Conservation (phyloP, 2,113 vertebrate species). For the Probosciger aterrimus region DNA sequence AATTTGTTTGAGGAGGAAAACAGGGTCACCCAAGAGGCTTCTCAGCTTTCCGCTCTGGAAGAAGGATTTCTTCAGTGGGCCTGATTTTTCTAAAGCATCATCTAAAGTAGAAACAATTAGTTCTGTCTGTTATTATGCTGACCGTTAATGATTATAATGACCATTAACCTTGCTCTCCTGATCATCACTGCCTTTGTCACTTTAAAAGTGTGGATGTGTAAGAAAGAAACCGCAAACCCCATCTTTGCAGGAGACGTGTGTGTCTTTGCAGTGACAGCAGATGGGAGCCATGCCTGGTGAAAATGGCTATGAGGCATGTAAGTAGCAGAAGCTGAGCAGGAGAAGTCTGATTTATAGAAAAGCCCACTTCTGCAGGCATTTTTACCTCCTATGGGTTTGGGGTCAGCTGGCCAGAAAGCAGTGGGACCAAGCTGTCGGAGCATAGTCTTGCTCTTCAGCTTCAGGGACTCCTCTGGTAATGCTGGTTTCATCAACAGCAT, state of each 20-base stretch:
- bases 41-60: not conserved
- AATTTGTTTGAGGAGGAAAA: fast-evolving
- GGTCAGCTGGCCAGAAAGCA: not conserved
- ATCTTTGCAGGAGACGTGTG: not conserved
- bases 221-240: not conserved
- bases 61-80: not conserved
- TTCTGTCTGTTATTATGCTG: not conserved
- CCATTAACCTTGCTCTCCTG: not conserved
- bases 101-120: not conserved
- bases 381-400: not conserved
- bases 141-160: not conserved
- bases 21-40: not conserved
- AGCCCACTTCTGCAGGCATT: not conserved
- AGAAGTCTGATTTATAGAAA: not conserved
- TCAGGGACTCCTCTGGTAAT: not conserved
- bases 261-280: fast-evolving
- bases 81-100: not conserved
- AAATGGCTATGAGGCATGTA: not conserved
- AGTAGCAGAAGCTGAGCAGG: not conserved
- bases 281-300: not conserved
- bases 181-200: not conserved
- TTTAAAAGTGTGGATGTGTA: not conserved
- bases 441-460: not conserved
- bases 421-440: not conserved
- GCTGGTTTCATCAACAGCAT: not conserved